phyloP scores from a whole-genome alignment of 2,888 invertebrate genomes.

The Auanema freiburgensis region DNA sequence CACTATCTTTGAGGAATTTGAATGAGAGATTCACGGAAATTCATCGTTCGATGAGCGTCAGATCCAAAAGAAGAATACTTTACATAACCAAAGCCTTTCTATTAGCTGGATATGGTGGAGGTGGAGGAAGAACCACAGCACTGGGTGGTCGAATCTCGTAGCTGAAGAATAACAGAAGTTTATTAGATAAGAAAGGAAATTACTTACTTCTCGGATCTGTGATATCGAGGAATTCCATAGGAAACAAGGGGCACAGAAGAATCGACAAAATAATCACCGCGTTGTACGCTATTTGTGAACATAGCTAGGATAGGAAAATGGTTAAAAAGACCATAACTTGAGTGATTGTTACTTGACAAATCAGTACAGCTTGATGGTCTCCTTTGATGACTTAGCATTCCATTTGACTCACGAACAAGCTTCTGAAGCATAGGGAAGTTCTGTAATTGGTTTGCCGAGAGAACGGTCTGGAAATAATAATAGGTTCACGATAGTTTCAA shows the following conservation, averaged over 20 bases:
- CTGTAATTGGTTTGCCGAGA: slow-evolving; percentile 26
- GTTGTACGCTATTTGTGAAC: neutral
- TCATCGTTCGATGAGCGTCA: too few relatives aligned
- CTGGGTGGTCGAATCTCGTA: neutral
- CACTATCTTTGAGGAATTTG: too few relatives aligned
- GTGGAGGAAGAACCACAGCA: slow-evolving; percentile 17
- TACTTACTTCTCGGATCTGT: neutral
- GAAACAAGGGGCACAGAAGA: slow-evolving; percentile 17
- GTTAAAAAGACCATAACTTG: slow-evolving; percentile 15
- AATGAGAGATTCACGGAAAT: too few relatives aligned
- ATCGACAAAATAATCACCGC: slow-evolving; percentile 28
- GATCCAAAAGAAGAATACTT: neutral
- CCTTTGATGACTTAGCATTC: slow-evolving; percentile 8
- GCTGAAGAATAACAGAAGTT: neutral
- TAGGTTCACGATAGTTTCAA: neutral
- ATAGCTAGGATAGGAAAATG: neutral
- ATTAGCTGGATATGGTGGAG: slow-evolving; percentile 20
- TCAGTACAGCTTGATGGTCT: slow-evolving; percentile 38
- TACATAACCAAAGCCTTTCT: slow-evolving; percentile 7
- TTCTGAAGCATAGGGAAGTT: slow-evolving; percentile 45
- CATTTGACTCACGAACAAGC: slow-evolving; percentile 31
- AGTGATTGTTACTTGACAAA: slow-evolving; percentile 16
- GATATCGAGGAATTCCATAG: slow-evolving; percentile 2
- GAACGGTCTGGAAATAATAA: slow-evolving; percentile 6
- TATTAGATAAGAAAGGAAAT: too few relatives aligned